Percentiles rank a stretch among this genome's conserved stretches.
phyloP scores from a whole-genome alignment of 2,888 invertebrate genomes.

The Saturnia pavonia region DNA sequence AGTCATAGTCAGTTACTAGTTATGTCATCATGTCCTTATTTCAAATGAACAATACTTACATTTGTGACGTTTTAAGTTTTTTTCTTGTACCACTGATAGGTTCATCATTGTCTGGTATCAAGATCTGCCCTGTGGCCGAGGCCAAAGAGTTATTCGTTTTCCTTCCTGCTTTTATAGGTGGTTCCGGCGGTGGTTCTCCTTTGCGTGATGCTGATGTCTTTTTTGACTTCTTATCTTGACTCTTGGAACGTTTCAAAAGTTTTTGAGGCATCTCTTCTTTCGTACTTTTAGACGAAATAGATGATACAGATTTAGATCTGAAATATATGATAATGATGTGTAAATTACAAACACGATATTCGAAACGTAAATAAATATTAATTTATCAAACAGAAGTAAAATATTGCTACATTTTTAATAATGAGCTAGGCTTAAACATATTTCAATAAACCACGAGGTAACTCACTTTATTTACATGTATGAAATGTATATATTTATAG shows the following conservation, averaged over 20 bases:
- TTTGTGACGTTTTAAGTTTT: slow-evolving; percentile 86
- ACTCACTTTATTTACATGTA: no score
- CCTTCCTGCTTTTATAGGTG: slow-evolving; percentile 82
- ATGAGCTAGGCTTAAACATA: no score
- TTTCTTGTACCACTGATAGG: slow-evolving; percentile 75
- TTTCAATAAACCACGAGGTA: no score
- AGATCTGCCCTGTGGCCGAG: slow-evolving; percentile 91
- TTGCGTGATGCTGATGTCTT: slow-evolving; percentile 62
- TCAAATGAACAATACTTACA: slow-evolving; percentile 70
- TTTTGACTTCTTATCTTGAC: slow-evolving; percentile 66
- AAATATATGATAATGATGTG: slow-evolving; percentile 26
- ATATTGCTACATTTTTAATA: no score
- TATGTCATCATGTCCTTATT: not conserved
- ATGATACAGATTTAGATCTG: slow-evolving; percentile 64
- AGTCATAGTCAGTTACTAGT: no score
- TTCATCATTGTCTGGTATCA: slow-evolving; percentile 83
- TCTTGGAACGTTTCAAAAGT: slow-evolving; percentile 56
- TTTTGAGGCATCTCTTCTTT: slow-evolving; percentile 71
- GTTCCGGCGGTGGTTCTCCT: slow-evolving; percentile 68
- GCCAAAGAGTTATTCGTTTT: slow-evolving; percentile 94
- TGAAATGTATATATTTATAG: no score
- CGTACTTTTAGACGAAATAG: slow-evolving; percentile 58
- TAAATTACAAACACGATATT: not conserved
- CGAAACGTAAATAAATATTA: no score
- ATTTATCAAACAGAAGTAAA: no score